Evolutionary conservation across 2,888 invertebrate species (phyloP), one percentile per base, ranked within the genome.

Genomic region (Drosophila antonietae): DNA sequence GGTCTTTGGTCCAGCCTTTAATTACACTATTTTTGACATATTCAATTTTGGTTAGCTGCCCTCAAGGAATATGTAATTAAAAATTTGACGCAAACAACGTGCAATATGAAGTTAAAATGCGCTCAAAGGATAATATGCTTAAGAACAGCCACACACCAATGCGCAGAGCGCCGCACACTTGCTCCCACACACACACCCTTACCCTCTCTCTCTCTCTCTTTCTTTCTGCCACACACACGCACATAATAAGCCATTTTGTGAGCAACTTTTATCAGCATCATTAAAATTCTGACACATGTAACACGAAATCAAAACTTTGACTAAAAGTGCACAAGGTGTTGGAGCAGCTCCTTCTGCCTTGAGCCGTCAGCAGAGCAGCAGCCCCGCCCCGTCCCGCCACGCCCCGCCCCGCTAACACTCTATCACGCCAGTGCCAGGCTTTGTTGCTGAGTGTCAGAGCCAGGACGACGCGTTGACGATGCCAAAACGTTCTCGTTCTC

Each of bases 281-380:
- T 90, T 87, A 87, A 87, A 87, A 87, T 88, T 87, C 90, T 89
- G 86, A 87, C 86, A 87, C 86, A 87, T 87, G 86, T 87, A 87
- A 87, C 86, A 87, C 86, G 90, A 87, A 89, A 87, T 87, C 86
- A 89, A 87, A 87, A 87, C 86, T 87, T 87, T 90, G 86, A 88
- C 83, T 89, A 85, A 87, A 87, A 89, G 86, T 88, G 86, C 81
- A 89, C 78, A 86, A 87, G 86, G 90, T 88, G 88, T 81, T 73
- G 76, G 64, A 75, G 72, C 57, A 51, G 35, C 51, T 57, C 52
- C 51, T 61, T 47, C 46, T 35, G 52, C 33, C 28, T 39, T 15
- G 35, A 18, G 37, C 35, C 52, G 14, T 23, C 15, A n/a, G 18
- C 31, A 33, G 18, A n/a, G 8, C 20, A 20, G 20, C 20, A 31